phyloP scores from a whole-genome alignment of 2,797 vertebrate species.

The Kryptolebias ocellatus region DNA sequence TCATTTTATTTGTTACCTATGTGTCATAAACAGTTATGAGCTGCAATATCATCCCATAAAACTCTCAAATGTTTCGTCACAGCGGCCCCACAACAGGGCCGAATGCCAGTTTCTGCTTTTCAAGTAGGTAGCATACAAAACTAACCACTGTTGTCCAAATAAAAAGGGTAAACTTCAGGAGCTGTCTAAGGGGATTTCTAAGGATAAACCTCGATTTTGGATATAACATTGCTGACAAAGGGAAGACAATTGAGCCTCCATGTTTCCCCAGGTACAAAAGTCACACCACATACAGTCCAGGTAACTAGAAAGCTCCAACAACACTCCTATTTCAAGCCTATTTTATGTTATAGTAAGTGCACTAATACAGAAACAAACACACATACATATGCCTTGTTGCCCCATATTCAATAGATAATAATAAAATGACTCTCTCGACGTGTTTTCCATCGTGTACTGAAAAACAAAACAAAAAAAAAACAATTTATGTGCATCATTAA shows the following conservation, averaged over 20 bases:
- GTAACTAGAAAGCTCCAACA: constrained; percentile 83
- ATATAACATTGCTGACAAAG: constrained; percentile 76
- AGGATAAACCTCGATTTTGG: constrained; percentile 66
- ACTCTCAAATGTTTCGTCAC: constrained; percentile 58
- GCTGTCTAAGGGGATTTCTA: constrained; percentile 56
- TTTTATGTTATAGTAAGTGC: constrained; percentile 85
- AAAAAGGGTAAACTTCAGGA: constrained; percentile 57
- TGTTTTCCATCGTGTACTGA: constrained; percentile 77
- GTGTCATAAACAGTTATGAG: constrained; percentile 69
- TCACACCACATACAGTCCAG: constrained; percentile 84
- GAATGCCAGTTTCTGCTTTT: constrained; percentile 58
- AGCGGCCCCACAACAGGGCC: constrained; percentile 52
- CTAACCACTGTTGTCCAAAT: constrained; percentile 61
- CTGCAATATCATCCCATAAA: constrained; percentile 69
- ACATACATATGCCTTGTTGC: constrained; percentile 77
- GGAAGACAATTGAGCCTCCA: constrained; percentile 79
- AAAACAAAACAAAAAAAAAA: constrained; percentile 46
- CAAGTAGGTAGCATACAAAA: constrained; percentile 74
- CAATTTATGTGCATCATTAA: constrained; percentile 74
- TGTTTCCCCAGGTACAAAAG: constrained; percentile 82
- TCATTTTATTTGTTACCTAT: constrained; percentile 68
- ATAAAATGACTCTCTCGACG: constrained; percentile 75
- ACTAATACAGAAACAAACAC: constrained; percentile 83
- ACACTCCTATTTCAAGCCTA: constrained; percentile 87
- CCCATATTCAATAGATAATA: constrained; percentile 75